Evolutionary conservation across 2,888 invertebrate genomes (phyloP), one percentile per base, ranked within the genome.

Genomic region (Acanthosepion esculentum): DNA sequence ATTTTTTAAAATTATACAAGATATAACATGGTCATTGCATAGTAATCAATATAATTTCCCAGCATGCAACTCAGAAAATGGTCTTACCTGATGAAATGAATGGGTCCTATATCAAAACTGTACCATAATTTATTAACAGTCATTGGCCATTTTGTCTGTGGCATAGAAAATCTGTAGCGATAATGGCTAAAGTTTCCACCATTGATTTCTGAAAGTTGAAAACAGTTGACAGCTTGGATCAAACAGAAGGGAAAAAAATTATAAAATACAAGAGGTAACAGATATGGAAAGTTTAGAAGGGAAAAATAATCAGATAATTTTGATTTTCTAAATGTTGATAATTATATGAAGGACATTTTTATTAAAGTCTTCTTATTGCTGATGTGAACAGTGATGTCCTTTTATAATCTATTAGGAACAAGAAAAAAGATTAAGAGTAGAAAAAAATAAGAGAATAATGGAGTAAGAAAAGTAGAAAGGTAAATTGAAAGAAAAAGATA

Each of bases 101-200:
- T 96, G 0, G 95, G 96, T 92, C 96, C 97, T 26, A 97, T 95
- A 95, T 97, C 95, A 53, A 96, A 96, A 93, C 97, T 97, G 96
- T 97, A 97, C 97, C 97, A 97, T 92, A 97, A 95, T 94, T 96
- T 96, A 94, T 97, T 95, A 48, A 96, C 94, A 0, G 96, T 96
- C 94, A 96, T 96, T 5, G 96, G 97, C 97, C 97, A 97, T 4
- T 95, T 94, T n/a, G 95, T 95, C 0, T 95, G 95, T 1, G 97
- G 97, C 96, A 96, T 96, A 23, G 97, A 97, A 94, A 97, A 97
- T 12, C 96, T 95, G n/a, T 96, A 95, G 15, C 96, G 94, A 94
- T 96, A 97, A 41, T 96, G 96, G 92, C 95, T 95, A 94, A 96
- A 96, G n/a, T 95, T 95, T 59, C 95, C 96, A 23, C 53, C 94